Conservation (phyloP, 1,140 invertebrate genomes). For the Pachyrhynchus sulphureomaculatus region DNA sequence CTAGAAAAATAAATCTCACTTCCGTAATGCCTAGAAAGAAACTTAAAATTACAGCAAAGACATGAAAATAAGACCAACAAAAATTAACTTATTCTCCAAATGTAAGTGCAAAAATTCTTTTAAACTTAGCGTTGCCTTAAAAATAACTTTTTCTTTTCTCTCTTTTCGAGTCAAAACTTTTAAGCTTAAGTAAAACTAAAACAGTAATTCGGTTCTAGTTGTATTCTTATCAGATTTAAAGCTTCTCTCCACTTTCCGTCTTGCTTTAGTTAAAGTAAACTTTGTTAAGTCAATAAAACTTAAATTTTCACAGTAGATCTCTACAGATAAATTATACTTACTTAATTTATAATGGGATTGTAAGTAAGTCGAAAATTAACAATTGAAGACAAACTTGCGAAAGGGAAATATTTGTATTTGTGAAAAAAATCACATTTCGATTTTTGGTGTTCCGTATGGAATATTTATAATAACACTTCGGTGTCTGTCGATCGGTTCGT, state of each 20-base stretch:
- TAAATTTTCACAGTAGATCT: neutral
- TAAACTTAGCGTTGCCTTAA: neutral
- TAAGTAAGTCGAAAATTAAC: constrained; percentile 2
- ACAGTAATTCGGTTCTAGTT: constrained; percentile 5
- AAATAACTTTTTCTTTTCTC: neutral
- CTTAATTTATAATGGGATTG: neutral
- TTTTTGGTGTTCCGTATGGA: no score
- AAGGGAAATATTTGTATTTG: no score
- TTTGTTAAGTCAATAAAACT: constrained; percentile 4
- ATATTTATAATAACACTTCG: no score
- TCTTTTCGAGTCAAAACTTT: neutral
- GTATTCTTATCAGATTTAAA: constrained; percentile 8
- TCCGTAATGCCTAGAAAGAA: no score
- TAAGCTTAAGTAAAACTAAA: constrained; percentile 3
- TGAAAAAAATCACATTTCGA: no score
- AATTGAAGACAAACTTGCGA: no score
- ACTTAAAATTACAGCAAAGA: no score
- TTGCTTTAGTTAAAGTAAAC: neutral
- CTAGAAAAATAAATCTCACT: no score
- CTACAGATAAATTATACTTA: neutral
- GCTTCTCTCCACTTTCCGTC: neutral
- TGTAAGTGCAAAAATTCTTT: no score
- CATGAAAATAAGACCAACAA: no score
- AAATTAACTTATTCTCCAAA: no score
- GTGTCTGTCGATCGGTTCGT: no score